Base-by-base conservation (phyloP, 2,888 invertebrate genomes). In the Julus scanicus region DNA sequence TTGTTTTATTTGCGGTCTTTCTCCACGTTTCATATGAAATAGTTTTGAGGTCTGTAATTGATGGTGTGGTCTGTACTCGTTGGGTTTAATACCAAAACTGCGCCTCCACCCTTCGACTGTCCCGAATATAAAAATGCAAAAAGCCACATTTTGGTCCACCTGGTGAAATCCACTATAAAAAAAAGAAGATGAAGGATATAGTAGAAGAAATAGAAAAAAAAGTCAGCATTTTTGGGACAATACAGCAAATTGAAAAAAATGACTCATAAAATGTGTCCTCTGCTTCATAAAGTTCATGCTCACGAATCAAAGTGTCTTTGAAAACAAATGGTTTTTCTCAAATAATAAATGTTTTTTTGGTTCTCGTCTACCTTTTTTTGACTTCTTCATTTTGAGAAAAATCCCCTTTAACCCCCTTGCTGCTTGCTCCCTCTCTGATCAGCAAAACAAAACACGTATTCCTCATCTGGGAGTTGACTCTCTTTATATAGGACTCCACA, bases 31-130 rank as follows among this genome's bases (percentile, higher is more conserved):
- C 29, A 5, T 3, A 5, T 3, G 2, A n/a, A 71, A 29, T 80
- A 39, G 63, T 37, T 71, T 80, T 80, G 80, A 80, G 37, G 80
- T 80, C 37, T 37, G 80, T 13, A 11, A 37, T 29, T 37, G 80
- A 80, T 29, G 80, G 37, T 80, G 80, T 80, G 80, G 80, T 71
- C 29, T 29, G 71, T 9, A 1, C 29, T 29, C n/a, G 11, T 15
- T 15, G 17, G 80, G 37, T 80, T 80, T 80, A 80, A 11, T 80
- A 15, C 80, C 71, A 13, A 71, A 71, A 71, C 29, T 71, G 29
- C 71, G 71, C 29, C 80, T 80, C 80, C 80, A 80, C 80, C 80
- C 80, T 15, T 8, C 80, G 37, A 80, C 80, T 80, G 80, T 39
- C 80, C 80, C 13, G 37, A 37, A 80, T 39, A 37, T 80, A 80